Evolutionary conservation across 2,888 invertebrate species (phyloP), one percentile per base, ranked within the genome.

Genomic region (Furcula furcula): DNA sequence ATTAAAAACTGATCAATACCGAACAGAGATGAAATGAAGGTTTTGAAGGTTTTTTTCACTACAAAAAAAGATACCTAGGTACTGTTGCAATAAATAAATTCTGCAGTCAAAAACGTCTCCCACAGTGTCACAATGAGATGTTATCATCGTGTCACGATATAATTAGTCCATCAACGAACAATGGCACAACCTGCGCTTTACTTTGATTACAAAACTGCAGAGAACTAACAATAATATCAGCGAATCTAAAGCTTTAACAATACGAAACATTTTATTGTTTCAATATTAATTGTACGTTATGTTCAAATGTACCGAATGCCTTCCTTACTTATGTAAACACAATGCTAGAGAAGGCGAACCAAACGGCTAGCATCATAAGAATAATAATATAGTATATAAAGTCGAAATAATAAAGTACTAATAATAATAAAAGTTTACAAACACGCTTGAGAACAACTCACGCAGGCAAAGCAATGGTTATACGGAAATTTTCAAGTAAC

Each of bases 181-280:
- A 10, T 23, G 4, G 23, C 12, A 23, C 23, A 6, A 20, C 4
- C 20, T 23, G n/a, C 21, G 9, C 13, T 14, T 7, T 7, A 9
- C 13, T 6, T 10, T 26, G 14, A 14, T 11, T 6, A 26, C 26
- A 14, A 12, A 11, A 4, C 9, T 10, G 15, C 5, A 7, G 27
- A 15, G 27, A 27, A 27, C 27, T n/a, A 10, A 15, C 15, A 15
- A 14, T 9, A 2, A n/a, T 14, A 26, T 26, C 26, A 15, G 4
- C 14, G 1, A 14, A 27, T 27, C 27, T 15, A 27, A 15, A 9
- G 25, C 10, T 21, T 21, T 13, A 12, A 27, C 27, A 27, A 27
- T 23, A 21, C 7, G 21, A 27, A 10, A 27, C 27, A 27, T 1
- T 12, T 23, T 27, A 27, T 27, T 27, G 27, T 27, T 27, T 15